These are phyloP conservation scores for Taeniopygia guttata DNA, from an alignment of 2,797 vertebrate genomes.

Conservation along the genomic window DNA sequence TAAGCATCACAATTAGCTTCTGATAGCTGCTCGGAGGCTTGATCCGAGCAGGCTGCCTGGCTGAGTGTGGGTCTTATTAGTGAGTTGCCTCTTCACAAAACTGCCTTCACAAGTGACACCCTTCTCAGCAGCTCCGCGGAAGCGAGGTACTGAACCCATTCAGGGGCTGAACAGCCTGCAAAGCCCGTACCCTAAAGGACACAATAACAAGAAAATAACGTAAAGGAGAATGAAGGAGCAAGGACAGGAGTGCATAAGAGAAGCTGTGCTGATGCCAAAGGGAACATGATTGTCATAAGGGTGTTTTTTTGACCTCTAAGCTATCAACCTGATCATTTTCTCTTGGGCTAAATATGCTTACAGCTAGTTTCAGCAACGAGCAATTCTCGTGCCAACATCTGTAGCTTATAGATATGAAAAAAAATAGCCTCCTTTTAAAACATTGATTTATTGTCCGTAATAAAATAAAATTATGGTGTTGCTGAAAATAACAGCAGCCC, in stretches of 20 bases:
- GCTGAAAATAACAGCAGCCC: conserved; percentile 36
- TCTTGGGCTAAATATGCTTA: not conserved
- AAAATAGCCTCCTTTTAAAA: not conserved
- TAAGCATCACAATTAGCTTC: conserved; percentile 65
- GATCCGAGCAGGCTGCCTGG: not conserved
- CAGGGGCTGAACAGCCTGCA: conserved; percentile 6
- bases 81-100: conserved; percentile 42
- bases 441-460: conserved; percentile 37
- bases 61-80: conserved; percentile 40
- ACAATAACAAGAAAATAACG: conserved; percentile 46
- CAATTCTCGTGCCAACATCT: not conserved
- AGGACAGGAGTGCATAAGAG: not conserved
- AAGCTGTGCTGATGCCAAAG: not conserved
- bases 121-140: not conserved
- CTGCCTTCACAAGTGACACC: conserved; percentile 45
- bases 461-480: conserved; percentile 37
- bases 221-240: not conserved
- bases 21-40: conserved; percentile 37
- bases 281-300: not conserved
- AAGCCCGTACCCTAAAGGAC: not conserved
- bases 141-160: conserved; percentile 2
- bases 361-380: conserved; percentile 1
- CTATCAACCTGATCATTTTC: conserved; percentile 24
- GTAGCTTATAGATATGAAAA: not conserved
- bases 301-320: not conserved